phyloP scores from a whole-genome alignment of 2,888 invertebrate genomes.

The Agrotis puta region DNA sequence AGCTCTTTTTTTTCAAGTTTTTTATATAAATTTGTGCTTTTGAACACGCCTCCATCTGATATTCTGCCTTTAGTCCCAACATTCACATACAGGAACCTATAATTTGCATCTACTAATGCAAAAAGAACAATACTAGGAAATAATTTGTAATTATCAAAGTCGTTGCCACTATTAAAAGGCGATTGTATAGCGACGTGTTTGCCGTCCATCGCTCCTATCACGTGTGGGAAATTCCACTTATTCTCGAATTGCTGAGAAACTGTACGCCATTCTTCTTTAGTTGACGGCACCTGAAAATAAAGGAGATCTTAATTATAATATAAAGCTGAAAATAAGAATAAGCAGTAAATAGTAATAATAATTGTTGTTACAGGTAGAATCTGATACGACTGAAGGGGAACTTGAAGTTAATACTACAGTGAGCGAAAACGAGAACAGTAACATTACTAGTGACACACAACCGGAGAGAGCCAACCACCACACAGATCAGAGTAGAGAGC shows the following conservation, averaged over 20 bases:
- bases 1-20: slow-evolving; percentile 58
- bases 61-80: slow-evolving; percentile 63
- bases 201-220: slow-evolving; percentile 72
- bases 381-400: slow-evolving; percentile 55
- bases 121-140: slow-evolving; percentile 71
- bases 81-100: slow-evolving; percentile 66
- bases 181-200: slow-evolving; percentile 69
- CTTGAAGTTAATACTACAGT: slow-evolving; percentile 47
- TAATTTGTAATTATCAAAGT: slow-evolving; percentile 72
- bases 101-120: slow-evolving; percentile 73
- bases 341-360: slow-evolving; percentile 49
- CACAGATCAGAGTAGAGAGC: too few relatives aligned
- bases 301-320: slow-evolving; percentile 37
- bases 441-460: slow-evolving; percentile 53
- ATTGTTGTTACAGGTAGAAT: slow-evolving; percentile 55
- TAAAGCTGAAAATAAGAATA: slow-evolving; percentile 41
- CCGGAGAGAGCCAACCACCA: slow-evolving; percentile 45
- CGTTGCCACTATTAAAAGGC: slow-evolving; percentile 66
- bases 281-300: slow-evolving; percentile 58
- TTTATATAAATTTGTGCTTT: slow-evolving; percentile 57
- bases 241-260: slow-evolving; percentile 62
- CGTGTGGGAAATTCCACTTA: slow-evolving; percentile 74
- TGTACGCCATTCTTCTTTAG: slow-evolving; percentile 66
- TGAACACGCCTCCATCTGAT: slow-evolving; percentile 62
- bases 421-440: slow-evolving; percentile 57